Percentiles rank a stretch among this genome's conserved stretches.
phyloP scores from a whole-genome alignment of 2,797 vertebrate genomes.

The Gobio occitaniae region DNA sequence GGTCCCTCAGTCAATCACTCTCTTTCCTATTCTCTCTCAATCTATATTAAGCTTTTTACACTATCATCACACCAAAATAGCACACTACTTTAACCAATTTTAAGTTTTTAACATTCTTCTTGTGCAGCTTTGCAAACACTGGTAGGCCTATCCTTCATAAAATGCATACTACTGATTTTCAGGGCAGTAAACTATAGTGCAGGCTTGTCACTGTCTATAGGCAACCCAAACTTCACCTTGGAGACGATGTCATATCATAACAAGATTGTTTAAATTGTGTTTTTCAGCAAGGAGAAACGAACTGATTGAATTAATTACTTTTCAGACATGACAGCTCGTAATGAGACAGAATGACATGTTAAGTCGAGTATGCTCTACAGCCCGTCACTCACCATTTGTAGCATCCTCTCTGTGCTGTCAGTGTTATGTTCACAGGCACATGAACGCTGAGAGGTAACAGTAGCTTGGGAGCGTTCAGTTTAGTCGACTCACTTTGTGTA shows the following conservation, averaged over 20 bases:
- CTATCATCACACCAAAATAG: not conserved
- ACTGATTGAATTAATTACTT: not conserved
- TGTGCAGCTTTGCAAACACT: not conserved
- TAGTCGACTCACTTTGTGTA: conserved; percentile 56
- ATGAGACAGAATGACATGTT: conserved; percentile 11
- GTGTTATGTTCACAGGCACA: conserved; percentile 64
- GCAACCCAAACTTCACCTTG: not conserved
- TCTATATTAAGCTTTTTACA: not conserved
- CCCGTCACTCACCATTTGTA: conserved; percentile 70
- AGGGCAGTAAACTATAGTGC: not conserved
- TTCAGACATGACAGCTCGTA: conserved; percentile 16
- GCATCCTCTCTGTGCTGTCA: conserved; percentile 71
- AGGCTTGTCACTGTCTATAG: not conserved
- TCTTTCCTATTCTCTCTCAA: not conserved
- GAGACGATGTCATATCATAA: not conserved
- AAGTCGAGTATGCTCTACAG: not conserved
- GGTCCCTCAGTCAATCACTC: not conserved
- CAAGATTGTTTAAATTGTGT: not conserved
- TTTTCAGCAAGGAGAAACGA: not conserved
- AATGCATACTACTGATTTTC: not conserved
- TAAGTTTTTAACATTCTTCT: not conserved
- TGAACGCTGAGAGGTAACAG: conserved; percentile 68
- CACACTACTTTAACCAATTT: not conserved
- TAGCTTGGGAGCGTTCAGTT: conserved; percentile 70
- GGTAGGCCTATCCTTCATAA: not conserved